Evolutionary conservation across 2,888 invertebrate genomes (phyloP).

Genomic region (Drosophila subquinaria): DNA sequence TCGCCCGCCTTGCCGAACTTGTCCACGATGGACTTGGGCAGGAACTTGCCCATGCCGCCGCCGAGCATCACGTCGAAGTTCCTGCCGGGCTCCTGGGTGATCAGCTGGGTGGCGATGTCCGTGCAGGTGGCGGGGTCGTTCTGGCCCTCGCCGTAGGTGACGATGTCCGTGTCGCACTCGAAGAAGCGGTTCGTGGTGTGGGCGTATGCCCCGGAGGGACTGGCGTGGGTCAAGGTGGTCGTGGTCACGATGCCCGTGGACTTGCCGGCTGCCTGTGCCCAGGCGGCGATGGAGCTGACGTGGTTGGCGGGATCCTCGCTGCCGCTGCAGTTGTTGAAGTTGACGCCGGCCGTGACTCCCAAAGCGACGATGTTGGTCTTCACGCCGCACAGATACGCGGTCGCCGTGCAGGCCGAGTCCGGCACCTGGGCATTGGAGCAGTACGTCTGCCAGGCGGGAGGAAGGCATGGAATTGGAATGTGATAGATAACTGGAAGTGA

Average conservation of each 20-base stretch:
- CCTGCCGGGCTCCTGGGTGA: slow-evolving; percentile 89
- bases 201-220: slow-evolving; percentile 91
- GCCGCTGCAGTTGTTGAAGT: slow-evolving; percentile 88
- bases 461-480: background rate
- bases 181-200: slow-evolving; percentile 90
- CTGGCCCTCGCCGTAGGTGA: slow-evolving; percentile 79
- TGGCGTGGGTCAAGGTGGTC: slow-evolving; percentile 91
- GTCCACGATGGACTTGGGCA: slow-evolving; percentile 84
- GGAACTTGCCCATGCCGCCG: slow-evolving; percentile 81
- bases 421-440: slow-evolving; percentile 68
- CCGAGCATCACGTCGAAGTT: slow-evolving; percentile 88
- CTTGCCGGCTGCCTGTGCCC: slow-evolving; percentile 89
- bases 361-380: slow-evolving; percentile 86
- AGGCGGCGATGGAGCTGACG: slow-evolving; percentile 89
- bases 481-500: background rate
- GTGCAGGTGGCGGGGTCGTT: slow-evolving; percentile 86
- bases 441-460: slow-evolving; percentile 45
- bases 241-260: slow-evolving; percentile 90
- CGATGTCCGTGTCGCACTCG: slow-evolving; percentile 88
- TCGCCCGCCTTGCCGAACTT: slow-evolving; percentile 87
- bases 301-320: slow-evolving; percentile 87
- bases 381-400: slow-evolving; percentile 63
- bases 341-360: slow-evolving; percentile 90
- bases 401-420: slow-evolving; percentile 68
- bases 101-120: slow-evolving; percentile 91